These are phyloP conservation scores for Caenorhabditis inopinata DNA, from an alignment of 1,140 invertebrate genomes.

Conservation along the genomic window DNA sequence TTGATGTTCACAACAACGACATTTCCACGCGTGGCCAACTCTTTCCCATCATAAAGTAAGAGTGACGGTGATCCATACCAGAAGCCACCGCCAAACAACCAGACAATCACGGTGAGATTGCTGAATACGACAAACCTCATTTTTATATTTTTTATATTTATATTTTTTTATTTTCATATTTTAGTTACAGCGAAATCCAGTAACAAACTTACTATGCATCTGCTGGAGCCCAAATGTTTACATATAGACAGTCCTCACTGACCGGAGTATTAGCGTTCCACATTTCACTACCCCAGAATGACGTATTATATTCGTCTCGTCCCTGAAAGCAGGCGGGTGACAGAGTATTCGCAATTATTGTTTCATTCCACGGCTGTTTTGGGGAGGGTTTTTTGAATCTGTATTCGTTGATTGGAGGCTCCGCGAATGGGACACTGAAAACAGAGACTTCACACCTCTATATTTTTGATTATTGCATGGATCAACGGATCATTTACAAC, in stretches of 20 bases:
- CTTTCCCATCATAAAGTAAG: constrained; percentile 62
- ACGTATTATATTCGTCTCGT: constrained; percentile 61
- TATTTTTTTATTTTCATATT: constrained; percentile 7
- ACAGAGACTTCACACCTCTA: neutral
- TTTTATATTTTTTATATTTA: too few species aligned
- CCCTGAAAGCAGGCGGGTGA: constrained; percentile 61
- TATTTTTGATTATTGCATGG: neutral
- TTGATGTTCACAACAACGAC: constrained; percentile 66
- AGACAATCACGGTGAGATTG: constrained; percentile 66
- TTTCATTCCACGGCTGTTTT: constrained; percentile 62
- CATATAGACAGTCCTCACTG: constrained; percentile 64
- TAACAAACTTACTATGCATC: constrained; percentile 48
- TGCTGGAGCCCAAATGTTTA: constrained; percentile 65
- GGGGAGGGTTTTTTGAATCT: constrained; percentile 56
- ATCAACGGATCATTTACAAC: neutral
- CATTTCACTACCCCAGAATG: constrained; percentile 67
- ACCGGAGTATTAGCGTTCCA: constrained; percentile 66
- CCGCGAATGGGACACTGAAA: constrained; percentile 62
- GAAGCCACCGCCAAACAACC: constrained; percentile 65
- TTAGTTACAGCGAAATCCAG: neutral
- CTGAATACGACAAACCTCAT: constrained; percentile 49
- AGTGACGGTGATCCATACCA: constrained; percentile 64
- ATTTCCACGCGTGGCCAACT: constrained; percentile 58
- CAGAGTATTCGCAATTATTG: constrained; percentile 55
- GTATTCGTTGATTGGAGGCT: constrained; percentile 58